These are phyloP conservation scores for Parapristionchus giblindavisi DNA, from an alignment of 2,888 invertebrate genomes.

Conservation along the genomic window DNA sequence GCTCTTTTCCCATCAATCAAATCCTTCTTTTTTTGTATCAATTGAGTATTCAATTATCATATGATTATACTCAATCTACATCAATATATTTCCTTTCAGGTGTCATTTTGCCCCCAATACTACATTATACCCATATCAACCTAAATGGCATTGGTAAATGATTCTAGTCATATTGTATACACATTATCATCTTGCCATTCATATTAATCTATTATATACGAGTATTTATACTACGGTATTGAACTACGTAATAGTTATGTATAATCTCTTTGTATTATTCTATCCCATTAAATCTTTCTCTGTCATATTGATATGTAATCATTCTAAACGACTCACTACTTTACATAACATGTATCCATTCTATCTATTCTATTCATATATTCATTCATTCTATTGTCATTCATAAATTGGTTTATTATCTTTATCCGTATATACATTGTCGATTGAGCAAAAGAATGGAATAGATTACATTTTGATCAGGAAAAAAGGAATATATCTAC, in stretches of 20 bases:
- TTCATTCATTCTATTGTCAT: conserved; percentile 7
- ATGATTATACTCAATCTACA: not conserved
- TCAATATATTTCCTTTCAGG: not conserved
- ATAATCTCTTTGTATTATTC: too few species aligned
- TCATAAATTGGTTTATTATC: conserved; percentile 1
- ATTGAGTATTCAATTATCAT: not conserved
- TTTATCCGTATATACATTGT: not conserved
- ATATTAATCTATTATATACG: too few species aligned
- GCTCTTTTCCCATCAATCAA: too few species aligned
- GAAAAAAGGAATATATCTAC: too few species aligned
- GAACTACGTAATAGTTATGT: too few species aligned
- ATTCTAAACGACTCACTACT: too few species aligned
- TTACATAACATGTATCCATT: conserved; percentile 15
- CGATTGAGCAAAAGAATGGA: conserved; percentile 32
- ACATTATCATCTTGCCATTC: not conserved
- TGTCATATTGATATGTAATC: too few species aligned
- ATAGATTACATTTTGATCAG: too few species aligned
- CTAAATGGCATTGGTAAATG: conserved; percentile 46
- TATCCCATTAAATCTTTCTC: too few species aligned
- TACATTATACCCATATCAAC: conserved; percentile 51
- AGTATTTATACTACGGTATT: too few species aligned
- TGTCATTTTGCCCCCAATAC: conserved; percentile 52
- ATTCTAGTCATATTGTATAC: not conserved
- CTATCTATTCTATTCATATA: not conserved
- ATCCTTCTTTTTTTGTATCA: too few species aligned